These are phyloP conservation scores for Dicerorhinus sumatrensis DNA, from an alignment of 2,113 vertebrate genomes.

Conservation along the genomic window DNA sequence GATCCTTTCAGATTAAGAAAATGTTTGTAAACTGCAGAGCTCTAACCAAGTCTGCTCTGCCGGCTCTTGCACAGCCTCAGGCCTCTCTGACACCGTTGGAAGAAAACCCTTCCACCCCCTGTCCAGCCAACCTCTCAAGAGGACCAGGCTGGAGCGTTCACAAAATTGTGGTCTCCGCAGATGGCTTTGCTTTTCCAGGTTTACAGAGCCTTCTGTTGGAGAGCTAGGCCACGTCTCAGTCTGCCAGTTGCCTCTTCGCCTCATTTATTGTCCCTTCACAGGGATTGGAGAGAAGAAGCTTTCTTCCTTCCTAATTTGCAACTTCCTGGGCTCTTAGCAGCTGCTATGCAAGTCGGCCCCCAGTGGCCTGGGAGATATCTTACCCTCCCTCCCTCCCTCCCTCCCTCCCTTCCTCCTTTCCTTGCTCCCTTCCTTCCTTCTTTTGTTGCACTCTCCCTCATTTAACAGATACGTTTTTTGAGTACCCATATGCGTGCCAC, in stretches of 20 bases:
- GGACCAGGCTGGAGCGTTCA: neutral
- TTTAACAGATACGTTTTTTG: neutral
- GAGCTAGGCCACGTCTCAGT: neutral
- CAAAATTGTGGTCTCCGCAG: neutral
- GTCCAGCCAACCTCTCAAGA: neutral
- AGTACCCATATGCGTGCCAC: no score
- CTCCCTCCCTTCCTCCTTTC: neutral
- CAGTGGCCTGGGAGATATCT: neutral
- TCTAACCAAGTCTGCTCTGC: neutral
- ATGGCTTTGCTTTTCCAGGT: neutral
- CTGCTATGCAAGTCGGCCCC: neutral
- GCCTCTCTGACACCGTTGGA: neutral
- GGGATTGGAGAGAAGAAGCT: neutral
- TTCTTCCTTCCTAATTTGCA: neutral
- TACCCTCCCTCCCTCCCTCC: no score
- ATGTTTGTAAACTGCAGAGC: neutral
- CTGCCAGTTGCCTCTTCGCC: neutral
- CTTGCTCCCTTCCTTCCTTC: neutral
- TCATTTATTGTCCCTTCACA: neutral
- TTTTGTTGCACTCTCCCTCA: neutral
- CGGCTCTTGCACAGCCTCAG: neutral
- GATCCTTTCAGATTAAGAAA: neutral
- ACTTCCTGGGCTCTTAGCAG: neutral
- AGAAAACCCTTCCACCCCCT: neutral
- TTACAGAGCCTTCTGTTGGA: neutral